These are phyloP conservation scores for Hormiphora californensis DNA, from an alignment of 37 sponge, comb jelly and placozoan genomes.

Conservation along the genomic window DNA sequence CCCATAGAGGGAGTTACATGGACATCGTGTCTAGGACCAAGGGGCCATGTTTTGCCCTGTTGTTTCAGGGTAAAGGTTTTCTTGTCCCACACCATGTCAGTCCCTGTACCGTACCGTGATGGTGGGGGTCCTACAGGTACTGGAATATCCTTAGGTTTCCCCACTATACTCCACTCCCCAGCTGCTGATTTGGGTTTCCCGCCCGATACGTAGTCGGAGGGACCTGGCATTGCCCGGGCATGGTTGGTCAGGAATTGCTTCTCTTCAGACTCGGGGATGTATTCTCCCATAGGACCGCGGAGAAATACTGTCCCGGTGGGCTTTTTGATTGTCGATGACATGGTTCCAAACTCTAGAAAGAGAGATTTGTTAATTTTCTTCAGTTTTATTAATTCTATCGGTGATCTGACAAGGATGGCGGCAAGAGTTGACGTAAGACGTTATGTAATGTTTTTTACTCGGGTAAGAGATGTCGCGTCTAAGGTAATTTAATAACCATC, in stretches of 20 bases:
- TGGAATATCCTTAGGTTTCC: conserved; percentile 35
- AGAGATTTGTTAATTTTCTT: too few relatives aligned
- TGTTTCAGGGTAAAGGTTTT: conserved; percentile 21
- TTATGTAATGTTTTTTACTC: too few relatives aligned
- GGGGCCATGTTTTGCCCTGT: conserved; percentile 40
- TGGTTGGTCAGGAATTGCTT: not conserved
- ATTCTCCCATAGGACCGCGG: conserved; percentile 42
- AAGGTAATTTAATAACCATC: too few relatives aligned
- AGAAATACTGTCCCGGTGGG: conserved; percentile 6
- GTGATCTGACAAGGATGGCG: too few relatives aligned
- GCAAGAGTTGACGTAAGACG: too few relatives aligned
- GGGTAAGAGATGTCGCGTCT: too few relatives aligned
- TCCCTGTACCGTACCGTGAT: not conserved
- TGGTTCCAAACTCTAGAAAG: too few relatives aligned
- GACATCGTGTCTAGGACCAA: not conserved
- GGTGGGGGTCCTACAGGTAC: conserved; percentile 11
- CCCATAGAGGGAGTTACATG: conserved; percentile 23
- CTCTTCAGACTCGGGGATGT: not conserved
- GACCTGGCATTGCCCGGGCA: conserved; percentile 46
- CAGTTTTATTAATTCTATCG: too few relatives aligned
- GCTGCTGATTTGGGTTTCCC: not conserved
- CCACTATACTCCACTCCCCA: conserved; percentile 49
- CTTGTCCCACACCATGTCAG: not conserved
- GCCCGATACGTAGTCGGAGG: not conserved
- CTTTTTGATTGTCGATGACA: too few relatives aligned